These are phyloP conservation scores for Scaptomyza caliginosa DNA, from an alignment of 2,888 invertebrate genomes.

Conservation along the genomic window DNA sequence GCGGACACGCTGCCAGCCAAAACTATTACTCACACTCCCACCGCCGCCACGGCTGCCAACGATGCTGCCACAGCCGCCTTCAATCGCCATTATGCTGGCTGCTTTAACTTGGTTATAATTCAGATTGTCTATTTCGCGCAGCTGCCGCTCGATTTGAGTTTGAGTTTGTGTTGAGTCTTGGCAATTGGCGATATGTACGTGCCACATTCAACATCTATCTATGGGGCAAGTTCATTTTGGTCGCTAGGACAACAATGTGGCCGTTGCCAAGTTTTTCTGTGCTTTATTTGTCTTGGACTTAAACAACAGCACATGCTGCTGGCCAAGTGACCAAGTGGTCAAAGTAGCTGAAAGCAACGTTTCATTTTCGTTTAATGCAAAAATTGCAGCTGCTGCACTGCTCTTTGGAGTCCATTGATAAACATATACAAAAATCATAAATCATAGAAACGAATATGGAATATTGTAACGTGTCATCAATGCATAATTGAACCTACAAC, in stretches of 20 bases:
- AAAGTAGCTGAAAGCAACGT: conserved; percentile 40
- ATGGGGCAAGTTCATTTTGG: conserved; percentile 50
- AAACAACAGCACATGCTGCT: conserved; percentile 30
- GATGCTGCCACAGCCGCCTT: background rate
- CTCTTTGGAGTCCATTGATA: conserved; percentile 9
- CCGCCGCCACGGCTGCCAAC: background rate
- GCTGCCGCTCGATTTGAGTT: conserved; percentile 75
- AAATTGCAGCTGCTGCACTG: conserved; percentile 12
- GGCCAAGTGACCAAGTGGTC: conserved; percentile 42
- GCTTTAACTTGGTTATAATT: conserved; percentile 63
- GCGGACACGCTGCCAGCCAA: conserved; percentile 66
- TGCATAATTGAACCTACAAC: too few relatives aligned
- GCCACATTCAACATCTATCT: conserved; percentile 43
- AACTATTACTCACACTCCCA: conserved; percentile 75
- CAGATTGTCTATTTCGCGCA: conserved; percentile 78
- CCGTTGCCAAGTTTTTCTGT: conserved; percentile 58
- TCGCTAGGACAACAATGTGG: conserved; percentile 27
- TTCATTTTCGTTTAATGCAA: conserved; percentile 23
- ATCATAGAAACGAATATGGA: background rate
- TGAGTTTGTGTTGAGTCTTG: conserved; percentile 29
- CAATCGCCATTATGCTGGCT: conserved; percentile 27
- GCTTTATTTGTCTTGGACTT: conserved; percentile 47
- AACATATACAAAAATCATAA: conserved; percentile 6
- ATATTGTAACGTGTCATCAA: background rate
- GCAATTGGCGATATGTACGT: conserved; percentile 53